Percentiles rank a stretch among this genome's conserved stretches.
These are phyloP conservation scores for Carassius carassius DNA, from an alignment of 2,113 vertebrate species.

Conservation along the genomic window DNA sequence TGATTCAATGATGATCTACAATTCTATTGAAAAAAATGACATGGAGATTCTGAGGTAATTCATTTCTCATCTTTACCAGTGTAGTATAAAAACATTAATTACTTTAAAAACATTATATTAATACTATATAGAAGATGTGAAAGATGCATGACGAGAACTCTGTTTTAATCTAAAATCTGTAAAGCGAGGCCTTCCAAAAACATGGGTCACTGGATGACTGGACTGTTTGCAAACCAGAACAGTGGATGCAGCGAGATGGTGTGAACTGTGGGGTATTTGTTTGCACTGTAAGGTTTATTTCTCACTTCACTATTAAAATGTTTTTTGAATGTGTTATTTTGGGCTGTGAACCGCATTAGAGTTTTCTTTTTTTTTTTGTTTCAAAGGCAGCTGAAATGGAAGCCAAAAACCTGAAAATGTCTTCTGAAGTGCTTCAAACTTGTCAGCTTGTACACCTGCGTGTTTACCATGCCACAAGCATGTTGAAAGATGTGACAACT, in stretches of 20 bases:
- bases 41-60: conserved; percentile 3
- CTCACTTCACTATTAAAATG: neutral
- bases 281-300: conserved; percentile 19
- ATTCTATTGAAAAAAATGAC: neutral
- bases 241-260: conserved; percentile 4
- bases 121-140: neutral
- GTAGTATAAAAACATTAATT: neutral
- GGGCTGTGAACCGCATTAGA: neutral
- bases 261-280: conserved; percentile 23
- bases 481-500: neutral
- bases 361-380: too few relatives aligned
- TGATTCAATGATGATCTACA: neutral
- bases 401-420: neutral
- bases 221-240: conserved; percentile 1
- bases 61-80: neutral
- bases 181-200: conserved; percentile 6
- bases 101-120: neutral
- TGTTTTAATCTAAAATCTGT: neutral
- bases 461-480: conserved; percentile 3
- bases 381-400: too few relatives aligned
- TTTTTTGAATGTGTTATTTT: neutral
- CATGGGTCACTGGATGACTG: conserved; percentile 5
- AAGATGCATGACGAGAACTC: neutral
- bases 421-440: neutral
- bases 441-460: neutral